Conservation (phyloP, 2,888 invertebrate species). For the Argynnis bischoffii region DNA sequence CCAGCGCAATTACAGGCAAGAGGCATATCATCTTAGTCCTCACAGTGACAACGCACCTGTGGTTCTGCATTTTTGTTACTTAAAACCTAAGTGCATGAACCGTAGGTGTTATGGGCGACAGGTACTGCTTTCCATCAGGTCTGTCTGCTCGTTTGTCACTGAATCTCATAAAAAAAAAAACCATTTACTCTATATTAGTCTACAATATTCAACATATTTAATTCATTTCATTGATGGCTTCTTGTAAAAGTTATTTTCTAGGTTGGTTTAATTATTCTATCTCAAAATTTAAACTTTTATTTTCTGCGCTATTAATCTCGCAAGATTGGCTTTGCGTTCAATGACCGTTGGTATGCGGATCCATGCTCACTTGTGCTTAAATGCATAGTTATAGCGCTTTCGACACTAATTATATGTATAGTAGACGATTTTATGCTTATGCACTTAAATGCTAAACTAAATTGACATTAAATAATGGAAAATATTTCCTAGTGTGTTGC, state of each 20-base stretch:
- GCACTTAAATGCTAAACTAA: background rate
- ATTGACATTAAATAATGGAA: too few species aligned
- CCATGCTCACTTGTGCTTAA: slow-evolving; percentile 28
- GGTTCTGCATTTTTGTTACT: too few species aligned
- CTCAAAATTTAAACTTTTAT: slow-evolving; percentile 2
- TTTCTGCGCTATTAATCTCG: slow-evolving; percentile 47
- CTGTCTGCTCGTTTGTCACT: too few species aligned
- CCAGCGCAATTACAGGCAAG: too few species aligned
- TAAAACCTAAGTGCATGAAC: too few species aligned
- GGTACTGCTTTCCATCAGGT: too few species aligned
- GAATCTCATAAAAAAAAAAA: too few species aligned
- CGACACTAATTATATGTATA: slow-evolving; percentile 22
- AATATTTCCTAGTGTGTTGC: too few species aligned
- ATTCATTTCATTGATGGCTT: too few species aligned
- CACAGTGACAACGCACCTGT: too few species aligned
- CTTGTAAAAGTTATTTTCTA: background rate
- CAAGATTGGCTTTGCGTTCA: slow-evolving; percentile 44
- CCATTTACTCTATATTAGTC: background rate
- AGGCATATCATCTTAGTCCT: too few species aligned
- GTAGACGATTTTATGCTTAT: background rate
- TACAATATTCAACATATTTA: background rate
- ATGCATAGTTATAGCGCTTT: slow-evolving; percentile 4
- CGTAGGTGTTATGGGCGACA: too few species aligned
- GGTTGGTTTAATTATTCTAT: background rate
- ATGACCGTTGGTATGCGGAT: slow-evolving; percentile 44